Conservation (phyloP, 2,113 vertebrate species). For the Thalassarche chlororhynchos region DNA sequence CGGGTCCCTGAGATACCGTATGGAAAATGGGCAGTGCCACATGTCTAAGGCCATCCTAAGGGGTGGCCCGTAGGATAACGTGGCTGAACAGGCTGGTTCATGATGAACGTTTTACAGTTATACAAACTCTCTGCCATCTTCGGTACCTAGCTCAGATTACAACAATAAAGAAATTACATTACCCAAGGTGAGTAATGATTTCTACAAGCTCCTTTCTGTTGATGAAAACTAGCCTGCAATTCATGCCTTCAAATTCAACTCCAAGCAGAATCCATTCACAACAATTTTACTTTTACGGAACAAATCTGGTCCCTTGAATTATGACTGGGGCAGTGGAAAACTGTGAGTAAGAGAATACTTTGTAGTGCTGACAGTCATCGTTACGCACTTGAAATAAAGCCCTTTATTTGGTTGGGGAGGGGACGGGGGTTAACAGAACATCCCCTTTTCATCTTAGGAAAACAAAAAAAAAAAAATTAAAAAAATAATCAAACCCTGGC, state of each 20-base stretch:
- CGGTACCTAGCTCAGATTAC: background rate
- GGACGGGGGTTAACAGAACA: background rate
- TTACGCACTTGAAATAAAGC: constrained; percentile 26
- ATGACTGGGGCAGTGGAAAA: background rate
- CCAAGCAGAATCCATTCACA: background rate
- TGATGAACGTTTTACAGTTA: background rate
- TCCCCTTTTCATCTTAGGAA: background rate
- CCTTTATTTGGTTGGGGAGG: background rate
- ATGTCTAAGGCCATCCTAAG: background rate
- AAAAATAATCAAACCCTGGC: background rate
- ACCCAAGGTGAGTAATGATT: background rate
- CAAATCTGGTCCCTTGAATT: constrained; percentile 44
- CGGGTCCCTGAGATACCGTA: background rate
- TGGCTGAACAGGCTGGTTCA: background rate
- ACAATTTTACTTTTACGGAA: background rate
- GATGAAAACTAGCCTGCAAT: background rate
- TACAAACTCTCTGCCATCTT: background rate
- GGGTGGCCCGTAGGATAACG: background rate
- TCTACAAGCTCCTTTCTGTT: background rate
- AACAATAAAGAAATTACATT: background rate
- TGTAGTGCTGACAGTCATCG: background rate
- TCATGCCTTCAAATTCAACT: background rate
- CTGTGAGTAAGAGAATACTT: background rate
- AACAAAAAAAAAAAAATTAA: background rate
- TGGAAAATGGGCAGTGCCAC: background rate